These are phyloP conservation scores for Eupithecia exiguata DNA, from an alignment of 2,888 invertebrate genomes.

Conservation along the genomic window DNA sequence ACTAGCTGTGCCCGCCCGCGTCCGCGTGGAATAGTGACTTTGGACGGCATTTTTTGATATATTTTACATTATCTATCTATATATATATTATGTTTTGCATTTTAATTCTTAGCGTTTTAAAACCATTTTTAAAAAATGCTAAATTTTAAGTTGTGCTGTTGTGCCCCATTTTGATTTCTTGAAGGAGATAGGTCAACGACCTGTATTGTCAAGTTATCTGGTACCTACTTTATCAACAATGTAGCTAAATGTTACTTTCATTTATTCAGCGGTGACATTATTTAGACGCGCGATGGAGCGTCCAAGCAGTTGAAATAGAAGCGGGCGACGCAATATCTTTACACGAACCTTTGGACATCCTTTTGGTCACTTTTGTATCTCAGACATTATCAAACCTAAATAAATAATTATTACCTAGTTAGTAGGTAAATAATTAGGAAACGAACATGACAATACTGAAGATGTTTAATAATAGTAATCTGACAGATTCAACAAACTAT, in stretches of 20 bases:
- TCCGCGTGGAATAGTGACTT: too few relatives aligned
- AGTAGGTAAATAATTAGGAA: slow-evolving; percentile 14
- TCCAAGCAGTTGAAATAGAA: background rate
- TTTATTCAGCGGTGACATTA: background rate
- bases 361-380: background rate
- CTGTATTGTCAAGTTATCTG: too few relatives aligned
- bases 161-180: too few relatives aligned
- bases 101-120: too few relatives aligned
- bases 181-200: background rate
- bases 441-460: slow-evolving; percentile 26
- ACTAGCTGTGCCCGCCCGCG: too few relatives aligned
- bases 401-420: background rate
- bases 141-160: too few relatives aligned
- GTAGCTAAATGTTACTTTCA: background rate
- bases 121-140: too few relatives aligned
- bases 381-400: background rate
- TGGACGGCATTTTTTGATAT: too few relatives aligned
- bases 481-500: slow-evolving; percentile 17
- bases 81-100: too few relatives aligned
- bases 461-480: slow-evolving; percentile 21
- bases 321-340: background rate
- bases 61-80: too few relatives aligned
- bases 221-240: too few relatives aligned
- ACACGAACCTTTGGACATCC: background rate
- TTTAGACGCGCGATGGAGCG: background rate